phyloP scores from a whole-genome alignment of 1,140 invertebrate genomes.

The Drosophila pectinifera region DNA sequence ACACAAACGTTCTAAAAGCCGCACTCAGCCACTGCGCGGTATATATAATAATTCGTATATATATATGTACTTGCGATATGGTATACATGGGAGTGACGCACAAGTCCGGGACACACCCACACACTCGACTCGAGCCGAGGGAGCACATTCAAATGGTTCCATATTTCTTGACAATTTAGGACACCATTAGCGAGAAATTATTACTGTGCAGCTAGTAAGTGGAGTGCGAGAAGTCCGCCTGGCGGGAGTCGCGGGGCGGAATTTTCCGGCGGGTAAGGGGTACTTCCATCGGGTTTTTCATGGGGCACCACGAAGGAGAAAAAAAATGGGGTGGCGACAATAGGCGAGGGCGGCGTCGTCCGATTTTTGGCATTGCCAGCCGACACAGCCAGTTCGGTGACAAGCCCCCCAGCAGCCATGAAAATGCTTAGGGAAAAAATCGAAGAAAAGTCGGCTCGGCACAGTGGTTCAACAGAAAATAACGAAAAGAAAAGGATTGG shows the following conservation, averaged over 20 bases:
- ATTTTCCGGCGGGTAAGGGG: constrained; percentile 4
- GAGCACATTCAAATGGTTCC: constrained; percentile 79
- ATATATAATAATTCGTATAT: constrained; percentile 24
- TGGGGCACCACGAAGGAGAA: constrained; percentile 8
- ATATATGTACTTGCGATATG: constrained; percentile 14
- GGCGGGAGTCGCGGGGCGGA: background rate
- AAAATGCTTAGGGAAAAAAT: constrained; percentile 41
- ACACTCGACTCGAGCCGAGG: constrained; percentile 41
- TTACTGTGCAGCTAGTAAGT: constrained; percentile 66
- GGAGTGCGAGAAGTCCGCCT: constrained; percentile 33
- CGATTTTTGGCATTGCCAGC: constrained; percentile 68
- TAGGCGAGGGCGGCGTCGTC: constrained; percentile 12
- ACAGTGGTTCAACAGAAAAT: constrained; percentile 10
- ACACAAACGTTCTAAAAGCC: constrained; percentile 83
- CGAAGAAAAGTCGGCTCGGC: constrained; percentile 18
- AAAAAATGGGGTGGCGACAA: constrained; percentile 17
- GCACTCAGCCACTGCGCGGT: constrained; percentile 64
- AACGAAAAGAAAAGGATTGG: background rate
- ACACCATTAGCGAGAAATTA: constrained; percentile 83
- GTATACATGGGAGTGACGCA: constrained; percentile 16
- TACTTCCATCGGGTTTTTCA: constrained; percentile 10
- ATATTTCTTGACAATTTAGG: constrained; percentile 84
- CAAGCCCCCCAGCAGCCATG: constrained; percentile 46
- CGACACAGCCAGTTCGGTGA: constrained; percentile 26
- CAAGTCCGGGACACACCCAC: constrained; percentile 57